Conservation (phyloP, 2,113 vertebrate species). For the Cebidichthys violaceus region DNA sequence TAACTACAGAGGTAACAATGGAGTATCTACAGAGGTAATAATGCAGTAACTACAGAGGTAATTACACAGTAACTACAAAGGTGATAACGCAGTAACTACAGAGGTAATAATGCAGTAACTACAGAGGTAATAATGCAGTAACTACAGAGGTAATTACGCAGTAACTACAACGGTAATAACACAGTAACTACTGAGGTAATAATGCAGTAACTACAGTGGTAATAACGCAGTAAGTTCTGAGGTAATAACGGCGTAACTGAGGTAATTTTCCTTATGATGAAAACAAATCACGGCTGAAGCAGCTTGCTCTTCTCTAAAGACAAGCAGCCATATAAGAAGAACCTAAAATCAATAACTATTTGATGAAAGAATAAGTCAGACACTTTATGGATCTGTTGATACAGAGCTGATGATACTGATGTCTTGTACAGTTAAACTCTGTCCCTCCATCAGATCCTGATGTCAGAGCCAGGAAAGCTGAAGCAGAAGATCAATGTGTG, state of each 20-base stretch:
- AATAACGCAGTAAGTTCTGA: not conserved
- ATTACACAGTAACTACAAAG: too few species aligned
- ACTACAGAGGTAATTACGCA: too few species aligned
- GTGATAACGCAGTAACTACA: too few species aligned
- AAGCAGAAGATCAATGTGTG: slow-evolving; percentile 98
- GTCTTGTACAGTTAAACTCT: not conserved
- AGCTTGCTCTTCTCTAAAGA: not conserved
- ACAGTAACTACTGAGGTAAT: too few species aligned
- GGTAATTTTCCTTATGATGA: not conserved
- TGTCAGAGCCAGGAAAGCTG: slow-evolving; percentile 98
- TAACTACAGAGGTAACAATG: too few species aligned
- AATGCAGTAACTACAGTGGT: not conserved
- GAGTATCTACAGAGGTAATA: not conserved
- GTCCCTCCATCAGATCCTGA: slow-evolving; percentile 88
- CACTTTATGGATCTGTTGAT: too few species aligned
- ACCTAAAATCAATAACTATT: not conserved
- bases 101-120: too few species aligned
- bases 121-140: too few species aligned
- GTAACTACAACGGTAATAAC: too few species aligned
- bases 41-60: not conserved
- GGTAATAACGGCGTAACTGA: not conserved
- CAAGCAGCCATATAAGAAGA: not conserved
- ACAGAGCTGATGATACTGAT: not conserved
- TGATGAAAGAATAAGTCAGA: too few species aligned
- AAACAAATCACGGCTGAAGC: too few species aligned